phyloP scores from a whole-genome alignment of 2,888 invertebrate species.

The Tanytarsus gracilentus region DNA sequence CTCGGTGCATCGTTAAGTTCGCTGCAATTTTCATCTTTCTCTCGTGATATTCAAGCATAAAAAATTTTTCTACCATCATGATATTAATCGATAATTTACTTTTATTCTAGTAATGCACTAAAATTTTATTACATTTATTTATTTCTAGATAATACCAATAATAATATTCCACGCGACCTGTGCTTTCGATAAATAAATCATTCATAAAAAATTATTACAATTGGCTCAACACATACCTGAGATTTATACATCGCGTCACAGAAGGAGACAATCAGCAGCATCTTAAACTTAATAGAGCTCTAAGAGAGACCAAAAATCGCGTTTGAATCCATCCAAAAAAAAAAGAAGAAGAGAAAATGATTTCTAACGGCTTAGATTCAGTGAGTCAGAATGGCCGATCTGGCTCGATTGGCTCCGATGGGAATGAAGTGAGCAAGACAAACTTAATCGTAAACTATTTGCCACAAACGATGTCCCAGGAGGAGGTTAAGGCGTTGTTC shows the following conservation, averaged over 20 bases:
- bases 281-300: background rate
- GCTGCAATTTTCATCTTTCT: no score
- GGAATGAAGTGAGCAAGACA: constrained; percentile 48
- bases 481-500: constrained; percentile 83
- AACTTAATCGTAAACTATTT: constrained; percentile 89
- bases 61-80: background rate
- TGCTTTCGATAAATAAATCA: background rate
- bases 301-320: background rate
- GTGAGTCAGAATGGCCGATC: constrained; percentile 35
- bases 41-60: no score
- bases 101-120: background rate
- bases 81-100: background rate
- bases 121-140: no score
- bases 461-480: constrained; percentile 83
- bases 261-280: constrained; percentile 20
- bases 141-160: background rate
- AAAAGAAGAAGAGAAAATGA: constrained; percentile 31
- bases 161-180: background rate
- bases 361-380: constrained; percentile 35
- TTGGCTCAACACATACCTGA: constrained; percentile 26
- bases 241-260: constrained; percentile 14
- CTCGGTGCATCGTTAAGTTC: no score
- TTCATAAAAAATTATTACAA: background rate
- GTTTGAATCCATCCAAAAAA: constrained; percentile 21
- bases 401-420: constrained; percentile 35